Conservation (phyloP, 2,888 invertebrate genomes). For the Alviniconcha strummeri region DNA sequence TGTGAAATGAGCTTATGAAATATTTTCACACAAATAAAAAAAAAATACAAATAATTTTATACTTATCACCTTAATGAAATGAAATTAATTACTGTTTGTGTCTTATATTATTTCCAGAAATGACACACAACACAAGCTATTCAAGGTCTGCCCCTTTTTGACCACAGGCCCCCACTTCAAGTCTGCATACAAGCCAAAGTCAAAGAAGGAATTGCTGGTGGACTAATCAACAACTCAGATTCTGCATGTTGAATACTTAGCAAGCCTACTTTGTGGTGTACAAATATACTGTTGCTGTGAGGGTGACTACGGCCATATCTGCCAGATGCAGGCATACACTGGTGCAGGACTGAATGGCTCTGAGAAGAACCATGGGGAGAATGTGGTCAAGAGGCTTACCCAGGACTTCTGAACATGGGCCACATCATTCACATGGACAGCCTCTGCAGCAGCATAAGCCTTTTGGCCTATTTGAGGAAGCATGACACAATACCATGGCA, state of each 20-base stretch:
- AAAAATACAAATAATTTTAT: not conserved
- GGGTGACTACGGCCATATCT: not conserved
- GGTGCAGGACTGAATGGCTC: not conserved
- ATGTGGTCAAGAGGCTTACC: not conserved
- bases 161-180: slow-evolving; percentile 6
- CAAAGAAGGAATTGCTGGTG: not conserved
- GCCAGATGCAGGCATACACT: slow-evolving; percentile 9
- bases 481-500: not conserved
- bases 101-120: not conserved
- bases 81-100: not conserved
- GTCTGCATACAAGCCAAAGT: not conserved
- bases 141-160: slow-evolving; percentile 2
- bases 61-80: not conserved
- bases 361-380: not conserved
- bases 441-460: not conserved
- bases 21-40: not conserved
- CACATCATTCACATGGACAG: not conserved
- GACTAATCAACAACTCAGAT: not conserved
- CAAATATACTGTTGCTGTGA: slow-evolving; percentile 5
- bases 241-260: not conserved
- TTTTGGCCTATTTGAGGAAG: not conserved
- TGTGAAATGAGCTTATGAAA: not conserved
- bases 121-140: not conserved
- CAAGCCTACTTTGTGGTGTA: not conserved
- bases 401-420: not conserved